Evolutionary conservation across 2,797 vertebrate genomes (phyloP).

Genomic region (Gymnocypris eckloni): DNA sequence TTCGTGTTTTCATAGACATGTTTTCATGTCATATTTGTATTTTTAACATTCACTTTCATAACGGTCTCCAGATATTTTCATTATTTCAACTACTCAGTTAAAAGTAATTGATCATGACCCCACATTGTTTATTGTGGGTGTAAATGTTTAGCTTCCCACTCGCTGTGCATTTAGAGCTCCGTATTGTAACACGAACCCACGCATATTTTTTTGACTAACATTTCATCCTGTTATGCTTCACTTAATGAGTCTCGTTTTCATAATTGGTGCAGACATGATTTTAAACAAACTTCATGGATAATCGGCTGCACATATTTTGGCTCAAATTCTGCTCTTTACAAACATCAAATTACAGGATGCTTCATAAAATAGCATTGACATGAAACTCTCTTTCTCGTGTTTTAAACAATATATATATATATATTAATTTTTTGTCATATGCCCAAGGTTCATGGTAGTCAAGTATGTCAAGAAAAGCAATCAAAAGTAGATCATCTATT

Average conservation of each 20-base stretch:
- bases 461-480: not conserved
- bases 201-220: not conserved
- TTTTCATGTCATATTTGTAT: too few species aligned
- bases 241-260: not conserved
- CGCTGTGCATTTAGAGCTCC: not conserved
- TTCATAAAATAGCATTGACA: not conserved
- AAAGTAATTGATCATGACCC: not conserved
- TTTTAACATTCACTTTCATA: too few species aligned
- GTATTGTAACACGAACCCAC: not conserved
- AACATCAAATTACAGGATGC: not conserved
- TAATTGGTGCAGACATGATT: not conserved
- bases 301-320: constrained; percentile 1
- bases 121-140: not conserved
- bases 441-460: not conserved
- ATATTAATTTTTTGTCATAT: not conserved
- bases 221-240: not conserved
- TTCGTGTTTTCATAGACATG: too few species aligned
- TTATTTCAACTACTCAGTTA: not conserved
- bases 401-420: not conserved
- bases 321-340: not conserved
- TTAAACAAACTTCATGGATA: not conserved
- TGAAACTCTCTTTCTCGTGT: not conserved
- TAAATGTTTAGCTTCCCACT: constrained; percentile 6
- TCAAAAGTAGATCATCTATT: not conserved
- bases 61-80: too few species aligned